Conservation (phyloP, 2,113 vertebrate species). For the Peucedramus taeniatus region DNA sequence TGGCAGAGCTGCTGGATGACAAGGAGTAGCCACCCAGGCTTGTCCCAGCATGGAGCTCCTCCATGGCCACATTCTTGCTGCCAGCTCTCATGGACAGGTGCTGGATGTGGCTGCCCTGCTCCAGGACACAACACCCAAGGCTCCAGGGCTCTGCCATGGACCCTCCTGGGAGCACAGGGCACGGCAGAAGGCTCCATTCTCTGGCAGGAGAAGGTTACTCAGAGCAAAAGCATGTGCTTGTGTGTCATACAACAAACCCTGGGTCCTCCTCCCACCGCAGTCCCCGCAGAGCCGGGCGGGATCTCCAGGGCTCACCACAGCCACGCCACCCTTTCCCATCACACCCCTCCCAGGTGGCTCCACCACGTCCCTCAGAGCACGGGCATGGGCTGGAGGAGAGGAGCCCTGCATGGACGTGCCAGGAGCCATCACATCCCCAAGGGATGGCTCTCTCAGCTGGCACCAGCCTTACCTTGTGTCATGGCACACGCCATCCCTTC, state of each 20-base stretch:
- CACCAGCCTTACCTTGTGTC: not conserved
- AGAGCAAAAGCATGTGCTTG: not conserved
- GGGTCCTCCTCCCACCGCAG: not conserved
- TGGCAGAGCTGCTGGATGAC: not conserved
- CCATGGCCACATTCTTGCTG: not conserved
- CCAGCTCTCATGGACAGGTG: not conserved
- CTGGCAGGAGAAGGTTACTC: conserved; percentile 11
- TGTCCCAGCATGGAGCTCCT: not conserved
- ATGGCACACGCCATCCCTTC: not conserved
- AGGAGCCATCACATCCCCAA: not conserved
- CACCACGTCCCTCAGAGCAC: not conserved
- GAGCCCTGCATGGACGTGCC: fast-evolving
- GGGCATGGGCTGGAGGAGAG: not conserved
- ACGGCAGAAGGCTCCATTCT: not conserved
- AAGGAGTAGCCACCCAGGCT: not conserved
- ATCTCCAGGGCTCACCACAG: not conserved
- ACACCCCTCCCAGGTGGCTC: not conserved
- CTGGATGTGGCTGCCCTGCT: not conserved
- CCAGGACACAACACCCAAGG: fast-evolving
- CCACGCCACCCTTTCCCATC: not conserved
- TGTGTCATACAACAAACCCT: not conserved
- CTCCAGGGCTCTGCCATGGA: not conserved
- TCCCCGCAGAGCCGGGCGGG: not conserved
- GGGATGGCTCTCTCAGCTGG: not conserved
- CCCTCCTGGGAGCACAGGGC: not conserved